Evolutionary conservation across 2,888 invertebrate species (phyloP).

Genomic region (Synanthedon formicaeformis): DNA sequence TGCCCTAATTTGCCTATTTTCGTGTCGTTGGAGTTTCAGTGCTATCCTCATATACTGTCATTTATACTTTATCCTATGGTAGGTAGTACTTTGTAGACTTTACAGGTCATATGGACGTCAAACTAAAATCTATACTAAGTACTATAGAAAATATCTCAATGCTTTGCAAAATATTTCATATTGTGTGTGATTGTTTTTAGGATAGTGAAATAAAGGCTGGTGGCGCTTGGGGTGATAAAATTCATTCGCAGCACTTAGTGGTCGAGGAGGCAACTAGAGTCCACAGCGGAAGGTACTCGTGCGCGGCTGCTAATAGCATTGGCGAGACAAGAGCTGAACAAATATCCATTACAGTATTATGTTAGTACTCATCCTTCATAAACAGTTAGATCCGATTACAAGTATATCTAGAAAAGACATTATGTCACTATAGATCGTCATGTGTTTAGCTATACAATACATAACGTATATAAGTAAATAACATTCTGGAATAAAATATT

Average conservation of each 20-base stretch:
- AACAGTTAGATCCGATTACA: neutral
- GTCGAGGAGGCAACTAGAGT: constrained; percentile 41
- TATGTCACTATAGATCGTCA: neutral
- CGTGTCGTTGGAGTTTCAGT: too few species aligned
- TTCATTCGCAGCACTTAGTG: constrained; percentile 24
- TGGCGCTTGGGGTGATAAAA: constrained; percentile 41
- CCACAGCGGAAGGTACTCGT: constrained; percentile 50
- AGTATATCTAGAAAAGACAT: neutral
- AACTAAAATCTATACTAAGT: too few species aligned
- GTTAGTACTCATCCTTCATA: constrained; percentile 23
- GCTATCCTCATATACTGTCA: too few species aligned
- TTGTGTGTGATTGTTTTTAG: constrained; percentile 18
- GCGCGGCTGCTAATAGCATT: constrained; percentile 43
- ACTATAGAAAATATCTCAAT: too few species aligned
- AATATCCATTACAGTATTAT: constrained; percentile 42
- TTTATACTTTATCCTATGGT: too few species aligned
- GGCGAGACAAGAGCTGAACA: constrained; percentile 48
- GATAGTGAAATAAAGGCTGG: constrained; percentile 43
- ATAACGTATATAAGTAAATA: too few species aligned
- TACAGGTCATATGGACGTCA: too few species aligned
- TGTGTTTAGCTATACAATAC: too few species aligned
- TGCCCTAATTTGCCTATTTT: too few species aligned
- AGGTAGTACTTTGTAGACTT: too few species aligned
- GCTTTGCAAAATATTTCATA: too few species aligned
- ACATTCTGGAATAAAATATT: too few species aligned